These are phyloP conservation scores for Falco peregrinus DNA, from an alignment of 2,797 vertebrate genomes.

Conservation along the genomic window DNA sequence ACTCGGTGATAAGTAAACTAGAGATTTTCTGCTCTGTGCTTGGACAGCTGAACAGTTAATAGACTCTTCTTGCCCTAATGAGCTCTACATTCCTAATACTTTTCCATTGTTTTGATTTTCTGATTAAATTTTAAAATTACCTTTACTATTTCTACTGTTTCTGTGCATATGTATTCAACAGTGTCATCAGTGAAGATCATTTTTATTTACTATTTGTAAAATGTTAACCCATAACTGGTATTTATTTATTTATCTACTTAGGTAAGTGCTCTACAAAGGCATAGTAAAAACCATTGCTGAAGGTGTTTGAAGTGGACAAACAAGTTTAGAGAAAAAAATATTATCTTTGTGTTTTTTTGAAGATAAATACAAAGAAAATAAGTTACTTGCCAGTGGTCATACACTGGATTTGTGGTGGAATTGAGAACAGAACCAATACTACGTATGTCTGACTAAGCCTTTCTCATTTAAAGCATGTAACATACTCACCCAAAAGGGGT, in stretches of 20 bases:
- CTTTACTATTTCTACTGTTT: slow-evolving; percentile 12
- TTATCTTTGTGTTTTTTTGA: background rate
- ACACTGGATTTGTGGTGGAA: background rate
- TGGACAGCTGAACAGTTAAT: slow-evolving; percentile 69
- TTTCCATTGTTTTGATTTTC: slow-evolving; percentile 41
- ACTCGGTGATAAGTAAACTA: slow-evolving; percentile 38
- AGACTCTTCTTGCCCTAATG: slow-evolving; percentile 14
- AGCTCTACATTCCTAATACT: slow-evolving; percentile 8
- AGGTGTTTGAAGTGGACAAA: background rate
- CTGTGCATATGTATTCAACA: background rate
- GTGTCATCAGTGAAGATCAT: background rate
- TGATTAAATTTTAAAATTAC: slow-evolving; percentile 51
- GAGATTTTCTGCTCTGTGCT: background rate
- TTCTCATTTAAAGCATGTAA: background rate
- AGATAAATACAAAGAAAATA: background rate
- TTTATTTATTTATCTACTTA: background rate
- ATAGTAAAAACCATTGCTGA: background rate
- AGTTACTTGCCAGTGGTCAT: background rate
- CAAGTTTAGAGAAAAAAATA: background rate
- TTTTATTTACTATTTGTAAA: background rate
- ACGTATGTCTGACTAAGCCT: background rate
- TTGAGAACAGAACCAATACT: background rate
- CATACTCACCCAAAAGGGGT: background rate
- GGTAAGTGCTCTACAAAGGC: background rate
- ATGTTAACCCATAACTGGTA: background rate